Percentiles rank a stretch among this genome's conserved stretches.
phyloP scores from a whole-genome alignment of 2,797 vertebrate species.

The Melanotaenia maccullochi region DNA sequence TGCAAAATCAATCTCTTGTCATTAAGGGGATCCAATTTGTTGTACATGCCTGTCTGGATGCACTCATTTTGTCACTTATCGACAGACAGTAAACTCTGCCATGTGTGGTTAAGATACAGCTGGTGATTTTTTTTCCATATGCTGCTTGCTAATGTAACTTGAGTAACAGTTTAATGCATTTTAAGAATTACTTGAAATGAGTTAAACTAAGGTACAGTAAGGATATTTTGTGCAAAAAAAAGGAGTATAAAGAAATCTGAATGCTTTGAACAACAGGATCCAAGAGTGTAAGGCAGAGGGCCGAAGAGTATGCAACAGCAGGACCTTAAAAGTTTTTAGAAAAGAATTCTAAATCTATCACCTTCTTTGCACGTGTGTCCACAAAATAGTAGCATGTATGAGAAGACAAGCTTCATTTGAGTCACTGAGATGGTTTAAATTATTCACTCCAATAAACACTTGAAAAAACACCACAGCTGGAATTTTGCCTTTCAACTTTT shows the following conservation, averaged over 20 bases:
- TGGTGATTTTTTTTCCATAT: not conserved
- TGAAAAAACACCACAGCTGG: constrained; percentile 22
- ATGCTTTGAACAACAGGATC: not conserved
- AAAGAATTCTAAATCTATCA: not conserved
- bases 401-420: not conserved
- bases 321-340: not conserved
- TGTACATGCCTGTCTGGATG: not conserved
- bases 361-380: not conserved
- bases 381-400: not conserved
- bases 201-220: not conserved
- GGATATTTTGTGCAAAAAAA: too few relatives aligned
- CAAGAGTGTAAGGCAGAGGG: not conserved
- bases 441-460: constrained; percentile 15
- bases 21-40: not conserved
- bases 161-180: not conserved
- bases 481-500: constrained; percentile 18
- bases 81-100: not conserved
- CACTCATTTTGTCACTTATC: not conserved
- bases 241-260: not conserved
- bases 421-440: constrained; percentile 18
- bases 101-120: not conserved
- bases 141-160: not conserved
- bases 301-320: not conserved
- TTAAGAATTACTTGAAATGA: not conserved
- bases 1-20: not conserved